phyloP scores from a whole-genome alignment of 2,888 invertebrate genomes.

The Halictus ligatus region DNA sequence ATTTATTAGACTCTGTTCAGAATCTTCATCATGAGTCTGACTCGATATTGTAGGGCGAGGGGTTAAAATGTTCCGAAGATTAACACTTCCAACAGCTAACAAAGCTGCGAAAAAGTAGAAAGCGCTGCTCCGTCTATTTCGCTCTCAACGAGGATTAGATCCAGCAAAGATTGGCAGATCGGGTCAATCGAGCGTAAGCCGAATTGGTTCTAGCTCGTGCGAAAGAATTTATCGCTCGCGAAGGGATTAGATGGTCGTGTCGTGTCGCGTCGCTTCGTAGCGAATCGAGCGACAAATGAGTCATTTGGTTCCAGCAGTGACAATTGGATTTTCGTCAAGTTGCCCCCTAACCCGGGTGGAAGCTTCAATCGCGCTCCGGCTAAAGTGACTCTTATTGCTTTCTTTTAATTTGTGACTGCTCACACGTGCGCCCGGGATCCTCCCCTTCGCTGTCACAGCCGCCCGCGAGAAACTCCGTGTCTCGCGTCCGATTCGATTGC shows the following conservation, averaged over 20 bases:
- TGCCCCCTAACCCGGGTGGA: conserved; percentile 2
- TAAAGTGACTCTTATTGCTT: conserved; percentile 71
- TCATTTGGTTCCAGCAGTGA: conserved; percentile 36
- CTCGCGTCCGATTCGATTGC: conserved; percentile 52
- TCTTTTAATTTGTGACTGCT: conserved; percentile 72
- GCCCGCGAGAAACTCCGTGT: conserved; percentile 28
- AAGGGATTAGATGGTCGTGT: conserved; percentile 35
- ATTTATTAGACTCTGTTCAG: too few species aligned
- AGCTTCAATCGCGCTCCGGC: conserved; percentile 39
- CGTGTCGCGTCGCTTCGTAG: conserved; percentile 10
- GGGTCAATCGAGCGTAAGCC: not conserved
- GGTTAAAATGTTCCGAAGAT: not conserved
- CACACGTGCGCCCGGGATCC: conserved; percentile 62
- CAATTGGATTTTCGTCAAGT: conserved; percentile 55
- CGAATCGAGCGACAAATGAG: conserved; percentile 57
- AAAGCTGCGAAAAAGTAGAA: not conserved
- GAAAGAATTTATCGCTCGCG: conserved; percentile 31
- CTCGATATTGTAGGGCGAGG: too few species aligned
- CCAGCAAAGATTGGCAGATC: not conserved
- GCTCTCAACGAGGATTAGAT: not conserved
- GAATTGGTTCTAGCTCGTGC: not conserved
- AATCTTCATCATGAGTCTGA: too few species aligned
- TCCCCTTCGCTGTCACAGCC: conserved; percentile 45
- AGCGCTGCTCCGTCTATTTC: not conserved
- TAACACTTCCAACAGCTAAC: not conserved